Evolutionary conservation across 1,140 invertebrate genomes (phyloP).

Genomic region (Scaptomyza pallida): DNA sequence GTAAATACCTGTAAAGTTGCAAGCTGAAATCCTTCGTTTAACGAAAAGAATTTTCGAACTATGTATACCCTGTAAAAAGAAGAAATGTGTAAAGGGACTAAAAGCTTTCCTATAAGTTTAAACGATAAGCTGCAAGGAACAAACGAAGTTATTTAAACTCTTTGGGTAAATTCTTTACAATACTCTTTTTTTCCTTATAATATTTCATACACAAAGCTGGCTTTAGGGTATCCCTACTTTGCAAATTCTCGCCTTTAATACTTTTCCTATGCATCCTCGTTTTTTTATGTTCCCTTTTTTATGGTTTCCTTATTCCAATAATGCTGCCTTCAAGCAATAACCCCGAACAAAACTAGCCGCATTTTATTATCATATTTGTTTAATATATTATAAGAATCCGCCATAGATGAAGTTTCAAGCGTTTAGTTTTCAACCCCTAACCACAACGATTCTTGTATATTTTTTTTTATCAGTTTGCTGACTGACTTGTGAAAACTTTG

Average conservation of each 20-base stretch:
- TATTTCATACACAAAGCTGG: not conserved
- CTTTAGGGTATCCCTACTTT: not conserved
- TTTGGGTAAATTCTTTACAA: no score
- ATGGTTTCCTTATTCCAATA: slow-evolving; percentile 53
- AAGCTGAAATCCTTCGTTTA: slow-evolving; percentile 49
- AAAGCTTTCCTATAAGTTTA: no score
- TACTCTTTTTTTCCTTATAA: not conserved
- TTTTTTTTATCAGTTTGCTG: slow-evolving; percentile 50
- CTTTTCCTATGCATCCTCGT: slow-evolving; percentile 50
- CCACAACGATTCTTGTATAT: slow-evolving; percentile 25
- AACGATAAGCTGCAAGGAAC: not conserved
- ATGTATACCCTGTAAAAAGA: slow-evolving; percentile 19
- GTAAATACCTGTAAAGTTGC: slow-evolving; percentile 64
- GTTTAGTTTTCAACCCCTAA: slow-evolving; percentile 38
- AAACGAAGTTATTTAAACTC: no score
- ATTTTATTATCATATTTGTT: slow-evolving; percentile 78
- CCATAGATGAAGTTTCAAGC: slow-evolving; percentile 21
- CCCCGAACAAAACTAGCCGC: slow-evolving; percentile 29
- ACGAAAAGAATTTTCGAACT: slow-evolving; percentile 51
- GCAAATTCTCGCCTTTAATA: not conserved
- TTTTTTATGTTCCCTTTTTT: slow-evolving; percentile 37
- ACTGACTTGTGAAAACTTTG: slow-evolving; percentile 78
- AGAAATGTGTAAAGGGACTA: no score
- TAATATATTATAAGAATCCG: slow-evolving; percentile 80
- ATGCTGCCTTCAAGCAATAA: slow-evolving; percentile 6